Conservation (phyloP, 1,140 invertebrate species). For the Adoxophyes honmai region DNA sequence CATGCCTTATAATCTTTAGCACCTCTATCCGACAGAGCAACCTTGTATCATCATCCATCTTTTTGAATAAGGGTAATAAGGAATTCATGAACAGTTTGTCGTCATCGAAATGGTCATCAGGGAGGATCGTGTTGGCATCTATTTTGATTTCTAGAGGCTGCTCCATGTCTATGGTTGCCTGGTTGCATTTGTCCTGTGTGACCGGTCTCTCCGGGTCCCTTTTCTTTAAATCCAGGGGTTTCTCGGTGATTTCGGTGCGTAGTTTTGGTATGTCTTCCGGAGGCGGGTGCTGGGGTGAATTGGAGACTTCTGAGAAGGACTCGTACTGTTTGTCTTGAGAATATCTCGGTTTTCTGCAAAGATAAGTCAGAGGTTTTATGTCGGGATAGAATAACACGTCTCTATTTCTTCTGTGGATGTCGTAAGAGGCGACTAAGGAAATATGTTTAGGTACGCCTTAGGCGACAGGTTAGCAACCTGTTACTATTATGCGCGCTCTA, state of each 20-base stretch:
- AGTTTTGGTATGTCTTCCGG: slow-evolving; percentile 49
- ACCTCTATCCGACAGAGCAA: slow-evolving; percentile 61
- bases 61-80: slow-evolving; percentile 59
- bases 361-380: background rate
- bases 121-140: slow-evolving; percentile 55
- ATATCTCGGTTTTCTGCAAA: slow-evolving; percentile 59
- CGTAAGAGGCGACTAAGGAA: too few species aligned
- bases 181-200: slow-evolving; percentile 52
- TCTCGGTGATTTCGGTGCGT: slow-evolving; percentile 46
- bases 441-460: too few species aligned
- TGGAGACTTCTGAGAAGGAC: slow-evolving; percentile 60
- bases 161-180: slow-evolving; percentile 41
- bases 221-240: slow-evolving; percentile 58
- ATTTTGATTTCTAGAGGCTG: slow-evolving; percentile 54
- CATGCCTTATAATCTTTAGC: slow-evolving; percentile 62
- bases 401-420: too few species aligned
- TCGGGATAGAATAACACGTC: too few species aligned
- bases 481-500: too few species aligned
- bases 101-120: slow-evolving; percentile 62
- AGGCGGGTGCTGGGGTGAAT: slow-evolving; percentile 55
- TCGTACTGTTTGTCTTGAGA: slow-evolving; percentile 69
- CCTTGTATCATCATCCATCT: slow-evolving; percentile 65
- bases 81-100: slow-evolving; percentile 68
- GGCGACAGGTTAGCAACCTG: too few species aligned
- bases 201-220: slow-evolving; percentile 40